Base-by-base conservation (phyloP, 1,140 invertebrate species). In the Neoseiulus cucumeris region DNA sequence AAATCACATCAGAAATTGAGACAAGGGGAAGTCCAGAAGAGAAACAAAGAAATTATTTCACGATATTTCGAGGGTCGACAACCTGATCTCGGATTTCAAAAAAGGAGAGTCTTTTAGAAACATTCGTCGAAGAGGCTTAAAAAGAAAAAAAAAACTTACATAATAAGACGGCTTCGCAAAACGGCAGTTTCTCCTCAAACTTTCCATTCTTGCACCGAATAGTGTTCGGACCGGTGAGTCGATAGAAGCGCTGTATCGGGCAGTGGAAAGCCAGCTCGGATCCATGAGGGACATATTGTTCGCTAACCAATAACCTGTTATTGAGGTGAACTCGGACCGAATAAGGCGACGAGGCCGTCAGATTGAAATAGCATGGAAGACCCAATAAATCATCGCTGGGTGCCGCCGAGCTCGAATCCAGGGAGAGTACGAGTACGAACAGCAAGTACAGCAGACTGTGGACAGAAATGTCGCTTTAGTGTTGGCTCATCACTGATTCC, bases 251-350 rank as follows among this genome's bases (percentile, higher is more conserved):
- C 22, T 59, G 51, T 29, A 59, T 59, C 14, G 51, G 22, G 22
- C 51, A 59, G 51, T 59, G 51, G 33, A 59, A 59, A 9, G 25
- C 25, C 17, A 59, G 22, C 22, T 59, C 51, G 33, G 51, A 59
- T 25, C 51, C 51, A 59, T 59, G 51, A n/a, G 51, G 51, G 14
- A 59, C 51, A 20, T 59, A 25, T 20, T 59, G 25, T 33, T 59
- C 51, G 14, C 17, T 9, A 14, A 14, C 33, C 17, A 59, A 33
- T 25, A 25, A 33, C 51, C 51, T 17, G 22, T 59, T 59, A 25
- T 33, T 33, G 51, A 59, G 51, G 22, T 59, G 22, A 14, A 59
- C 51, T 33, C 22, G 14, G 33, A 59, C 51, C 33, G 51, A 59
- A 20, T 59, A 59, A 6, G 51, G 22, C 51, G 51, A 59, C 22